Evolutionary conservation across 1,140 invertebrate species (phyloP), one percentile per base, ranked within the genome.

Genomic region (Drosophila mojavensis): DNA sequence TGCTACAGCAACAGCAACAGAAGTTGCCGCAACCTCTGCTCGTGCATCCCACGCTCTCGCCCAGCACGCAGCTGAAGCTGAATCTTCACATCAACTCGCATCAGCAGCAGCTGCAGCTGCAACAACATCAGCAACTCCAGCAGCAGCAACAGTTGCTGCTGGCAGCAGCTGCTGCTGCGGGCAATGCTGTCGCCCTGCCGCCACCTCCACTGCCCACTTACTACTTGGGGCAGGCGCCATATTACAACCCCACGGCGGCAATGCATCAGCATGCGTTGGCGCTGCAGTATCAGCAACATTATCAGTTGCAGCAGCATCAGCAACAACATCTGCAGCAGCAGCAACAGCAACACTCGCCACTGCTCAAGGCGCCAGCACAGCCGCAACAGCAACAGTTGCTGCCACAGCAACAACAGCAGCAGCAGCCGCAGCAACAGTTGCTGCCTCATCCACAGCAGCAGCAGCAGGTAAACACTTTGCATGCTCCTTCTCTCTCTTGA

Each of bases 1-100:
- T 33, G 3, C 50, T 39, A 2, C 47, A 53, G 6, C 65, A 55
- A 24, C 72, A 76, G 28, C 83, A 81, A 10, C 82, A 75, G 4
- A 59, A 64, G 13, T 11, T 50, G 15, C 48, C 79, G 47, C 75
- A 68, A 26, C 73, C 75, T 24, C 51, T 77, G 24, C 51, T 79
- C 10, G 47, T 80, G 26, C 90, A 91, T 85, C 90, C 90, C 11
- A 80, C 90, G 6, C 66, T 91, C 7, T 90, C 83, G 59, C 90
- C 86, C 9, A 91, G 90, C 73, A 91, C 90, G 3, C 90, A 91
- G 15, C 51, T 91, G 59, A 91, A 91, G 62, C 68, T 91, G 43
- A 91, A 91, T 61, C 88, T 90, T 63, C 90, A 91, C 75, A 91
- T 91, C 28, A 91, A 78, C 48, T 85, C 82, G 48, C 90, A 91